Evolutionary conservation across 1,140 invertebrate genomes (phyloP).

Genomic region (Lithobius niger): DNA sequence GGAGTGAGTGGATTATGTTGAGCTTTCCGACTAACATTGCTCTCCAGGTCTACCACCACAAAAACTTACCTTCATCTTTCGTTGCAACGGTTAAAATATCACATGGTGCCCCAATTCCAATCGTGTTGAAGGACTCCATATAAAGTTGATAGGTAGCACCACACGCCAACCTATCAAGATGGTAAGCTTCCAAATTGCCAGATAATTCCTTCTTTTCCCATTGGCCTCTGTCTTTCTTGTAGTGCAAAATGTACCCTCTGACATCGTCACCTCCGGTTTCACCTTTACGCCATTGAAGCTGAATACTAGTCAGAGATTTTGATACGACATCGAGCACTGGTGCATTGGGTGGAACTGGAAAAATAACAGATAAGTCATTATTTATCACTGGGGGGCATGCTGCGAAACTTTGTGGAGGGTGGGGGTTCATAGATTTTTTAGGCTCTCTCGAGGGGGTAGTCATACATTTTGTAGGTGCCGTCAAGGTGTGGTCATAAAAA

Average conservation of each 20-base stretch:
- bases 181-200: conserved; percentile 53
- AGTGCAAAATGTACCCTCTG: conserved; percentile 67
- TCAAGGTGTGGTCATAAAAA: too few species aligned
- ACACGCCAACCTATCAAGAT: conserved; percentile 70
- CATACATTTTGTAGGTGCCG: too few species aligned
- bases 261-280: neutral
- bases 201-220: conserved; percentile 45
- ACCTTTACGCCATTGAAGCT: conserved; percentile 40
- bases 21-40: too few species aligned
- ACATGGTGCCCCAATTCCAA: conserved; percentile 74
- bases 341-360: conserved; percentile 43
- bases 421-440: too few species aligned
- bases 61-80: conserved; percentile 45
- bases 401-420: too few species aligned
- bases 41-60: too few species aligned
- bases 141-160: conserved; percentile 84
- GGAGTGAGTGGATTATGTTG: too few species aligned
- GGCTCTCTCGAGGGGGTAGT: too few species aligned
- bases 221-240: conserved; percentile 82
- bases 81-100: conserved; percentile 75
- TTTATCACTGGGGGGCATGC: too few species aligned
- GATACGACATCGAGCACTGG: conserved; percentile 49
- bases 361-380: neutral
- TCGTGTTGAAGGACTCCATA: conserved; percentile 74
- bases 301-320: conserved; percentile 69